These are phyloP conservation scores for Brachyistius frenatus DNA, from an alignment of 2,113 vertebrate genomes.

Conservation along the genomic window DNA sequence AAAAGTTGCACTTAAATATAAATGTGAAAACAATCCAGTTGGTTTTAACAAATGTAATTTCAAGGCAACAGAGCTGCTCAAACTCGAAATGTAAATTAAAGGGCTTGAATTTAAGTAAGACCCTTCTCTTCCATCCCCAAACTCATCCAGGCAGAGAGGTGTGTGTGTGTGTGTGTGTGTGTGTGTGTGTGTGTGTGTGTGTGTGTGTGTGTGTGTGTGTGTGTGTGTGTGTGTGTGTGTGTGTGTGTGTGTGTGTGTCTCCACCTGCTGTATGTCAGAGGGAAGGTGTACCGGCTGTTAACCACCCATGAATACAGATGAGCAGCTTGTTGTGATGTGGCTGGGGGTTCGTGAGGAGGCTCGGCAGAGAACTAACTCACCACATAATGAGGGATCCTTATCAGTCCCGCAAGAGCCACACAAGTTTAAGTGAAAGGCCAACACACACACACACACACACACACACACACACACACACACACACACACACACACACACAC, in stretches of 20 bases:
- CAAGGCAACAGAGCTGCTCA: no score
- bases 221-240: conserved; percentile 14
- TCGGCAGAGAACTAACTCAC: conserved; percentile 70
- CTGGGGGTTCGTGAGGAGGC: conserved; percentile 56
- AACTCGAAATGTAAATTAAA: no score
- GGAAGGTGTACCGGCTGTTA: conserved; percentile 50
- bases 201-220: conserved; percentile 27
- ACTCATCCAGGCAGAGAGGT: conserved; percentile 8
- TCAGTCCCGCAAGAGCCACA: conserved; percentile 52
- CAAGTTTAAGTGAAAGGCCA: conserved; percentile 32
- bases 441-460: neutral
- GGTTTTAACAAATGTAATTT: no score
- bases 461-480: conserved; percentile 13
- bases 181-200: conserved; percentile 10
- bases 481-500: no score
- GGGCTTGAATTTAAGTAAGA: no score
- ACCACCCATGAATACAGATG: conserved; percentile 77
- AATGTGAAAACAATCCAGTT: no score
- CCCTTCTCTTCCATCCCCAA: neutral
- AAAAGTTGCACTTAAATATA: no score
- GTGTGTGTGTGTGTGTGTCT: conserved; percentile 9
- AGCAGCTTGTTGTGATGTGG: conserved; percentile 70
- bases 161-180: conserved; percentile 18
- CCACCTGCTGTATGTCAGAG: conserved; percentile 56
- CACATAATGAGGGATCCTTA: conserved; percentile 80